Evolutionary conservation across 2,113 vertebrate genomes (phyloP).

Genomic region (Clarias gariepinus): DNA sequence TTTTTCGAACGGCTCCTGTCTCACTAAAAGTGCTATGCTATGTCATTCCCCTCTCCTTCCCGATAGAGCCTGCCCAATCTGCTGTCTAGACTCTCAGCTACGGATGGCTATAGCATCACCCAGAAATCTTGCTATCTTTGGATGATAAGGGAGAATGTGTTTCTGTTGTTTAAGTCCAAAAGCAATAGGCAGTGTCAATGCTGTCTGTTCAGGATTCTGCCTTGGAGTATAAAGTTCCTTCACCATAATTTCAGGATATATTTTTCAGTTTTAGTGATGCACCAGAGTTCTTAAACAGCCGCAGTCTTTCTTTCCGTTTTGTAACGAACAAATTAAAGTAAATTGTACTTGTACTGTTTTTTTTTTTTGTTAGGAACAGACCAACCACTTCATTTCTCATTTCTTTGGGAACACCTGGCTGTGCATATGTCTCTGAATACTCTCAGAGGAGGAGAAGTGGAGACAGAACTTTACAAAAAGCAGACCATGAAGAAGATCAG

Average conservation of each 20-base stretch:
- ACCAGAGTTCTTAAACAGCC: not conserved
- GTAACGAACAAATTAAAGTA: not conserved
- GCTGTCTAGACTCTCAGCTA: too few relatives aligned
- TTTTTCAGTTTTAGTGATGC: not conserved
- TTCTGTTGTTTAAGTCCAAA: not conserved
- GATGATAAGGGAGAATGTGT: not conserved
- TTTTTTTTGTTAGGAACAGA: too few relatives aligned
- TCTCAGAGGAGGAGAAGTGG: conserved; percentile 3
- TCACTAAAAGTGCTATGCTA: too few relatives aligned
- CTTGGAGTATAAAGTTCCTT: not conserved
- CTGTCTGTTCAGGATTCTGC: not conserved
- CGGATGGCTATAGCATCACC: too few relatives aligned
- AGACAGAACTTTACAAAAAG: not conserved
- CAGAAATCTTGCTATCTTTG: too few relatives aligned
- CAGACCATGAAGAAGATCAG: not conserved
- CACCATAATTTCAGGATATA: not conserved
- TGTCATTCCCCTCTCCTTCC: too few relatives aligned
- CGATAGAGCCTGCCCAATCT: too few relatives aligned
- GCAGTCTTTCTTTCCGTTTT: not conserved
- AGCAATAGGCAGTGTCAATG: not conserved
- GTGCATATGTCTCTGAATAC: not conserved
- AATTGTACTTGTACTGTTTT: not conserved
- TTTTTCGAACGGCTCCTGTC: too few relatives aligned
- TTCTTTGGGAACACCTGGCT: not conserved
- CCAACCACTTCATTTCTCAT: not conserved